Percentiles rank a stretch among this genome's conserved stretches.
These are phyloP conservation scores for Esox masquinongy DNA, from an alignment of 2,797 vertebrate genomes.

Conservation along the genomic window DNA sequence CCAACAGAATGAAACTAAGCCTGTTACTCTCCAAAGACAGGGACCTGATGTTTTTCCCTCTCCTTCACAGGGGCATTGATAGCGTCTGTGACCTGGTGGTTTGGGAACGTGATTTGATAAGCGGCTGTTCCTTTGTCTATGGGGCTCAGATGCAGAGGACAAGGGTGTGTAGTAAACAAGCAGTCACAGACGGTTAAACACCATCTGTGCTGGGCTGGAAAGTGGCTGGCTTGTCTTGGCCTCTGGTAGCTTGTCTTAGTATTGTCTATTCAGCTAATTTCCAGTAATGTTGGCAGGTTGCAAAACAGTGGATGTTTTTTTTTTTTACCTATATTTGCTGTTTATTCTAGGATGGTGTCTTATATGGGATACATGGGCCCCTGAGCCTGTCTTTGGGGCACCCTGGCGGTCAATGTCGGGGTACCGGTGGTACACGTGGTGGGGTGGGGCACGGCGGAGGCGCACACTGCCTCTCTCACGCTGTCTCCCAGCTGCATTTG, in stretches of 20 bases:
- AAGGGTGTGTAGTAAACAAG: background rate
- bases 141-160: background rate
- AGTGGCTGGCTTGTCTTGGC: background rate
- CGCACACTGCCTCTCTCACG: background rate
- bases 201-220: slow-evolving; percentile 17
- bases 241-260: background rate
- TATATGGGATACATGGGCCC: background rate
- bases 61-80: slow-evolving; percentile 45
- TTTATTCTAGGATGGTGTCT: background rate
- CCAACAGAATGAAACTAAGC: slow-evolving; percentile 5
- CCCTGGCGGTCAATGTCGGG: background rate
- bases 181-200: slow-evolving; percentile 5
- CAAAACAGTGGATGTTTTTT: background rate
- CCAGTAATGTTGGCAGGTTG: background rate
- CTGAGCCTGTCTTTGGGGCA: background rate
- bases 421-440: background rate
- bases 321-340: background rate
- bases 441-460: background rate
- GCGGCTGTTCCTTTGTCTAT: slow-evolving; percentile 13
- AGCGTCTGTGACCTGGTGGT: slow-evolving; percentile 31
- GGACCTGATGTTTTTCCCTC: slow-evolving; percentile 62
- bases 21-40: slow-evolving; percentile 38
- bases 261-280: background rate
- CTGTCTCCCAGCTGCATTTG: slow-evolving; percentile 69
- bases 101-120: slow-evolving; percentile 32